phyloP scores from a whole-genome alignment of 2,888 invertebrate species.

The Drosophila paucipuncta region DNA sequence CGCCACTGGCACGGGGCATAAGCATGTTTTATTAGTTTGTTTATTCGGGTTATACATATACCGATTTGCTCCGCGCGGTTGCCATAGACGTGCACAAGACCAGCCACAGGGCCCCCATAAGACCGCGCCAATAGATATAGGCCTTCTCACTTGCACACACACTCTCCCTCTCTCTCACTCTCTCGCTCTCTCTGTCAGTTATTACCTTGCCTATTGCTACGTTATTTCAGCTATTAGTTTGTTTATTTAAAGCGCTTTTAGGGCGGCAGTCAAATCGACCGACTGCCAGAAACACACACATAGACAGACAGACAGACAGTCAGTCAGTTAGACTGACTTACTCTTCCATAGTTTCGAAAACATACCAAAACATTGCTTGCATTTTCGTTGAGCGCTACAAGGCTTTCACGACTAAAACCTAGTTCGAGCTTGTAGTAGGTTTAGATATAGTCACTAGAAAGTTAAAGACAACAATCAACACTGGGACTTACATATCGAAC shows the following conservation, averaged over 20 bases:
- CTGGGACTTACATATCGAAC: not conserved
- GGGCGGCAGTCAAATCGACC: slow-evolving; percentile 61
- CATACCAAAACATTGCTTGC: slow-evolving; percentile 74
- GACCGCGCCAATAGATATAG: slow-evolving; percentile 33
- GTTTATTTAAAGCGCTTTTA: slow-evolving; percentile 79
- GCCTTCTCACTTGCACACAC: slow-evolving; percentile 24
- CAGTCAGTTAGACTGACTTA: slow-evolving; percentile 38
- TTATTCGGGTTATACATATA: slow-evolving; percentile 85
- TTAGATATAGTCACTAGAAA: not conserved
- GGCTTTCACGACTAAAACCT: not conserved
- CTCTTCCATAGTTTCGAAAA: slow-evolving; percentile 46
- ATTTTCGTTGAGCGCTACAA: slow-evolving; percentile 57
- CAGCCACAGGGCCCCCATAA: slow-evolving; percentile 18
- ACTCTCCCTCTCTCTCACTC: not conserved
- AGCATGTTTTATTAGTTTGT: slow-evolving; percentile 85
- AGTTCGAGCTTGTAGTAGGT: not conserved
- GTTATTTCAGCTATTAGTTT: slow-evolving; percentile 80
- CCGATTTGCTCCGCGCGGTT: slow-evolving; percentile 75
- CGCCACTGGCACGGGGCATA: slow-evolving; percentile 44
- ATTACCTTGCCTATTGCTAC: slow-evolving; percentile 63
- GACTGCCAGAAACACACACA: slow-evolving; percentile 41
- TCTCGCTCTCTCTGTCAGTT: slow-evolving; percentile 26
- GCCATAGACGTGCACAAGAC: slow-evolving; percentile 79
- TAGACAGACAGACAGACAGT: slow-evolving; percentile 27
- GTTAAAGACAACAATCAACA: not conserved